Evolutionary conservation across 2,113 vertebrate genomes (phyloP).

Genomic region (Helogale parvula): DNA sequence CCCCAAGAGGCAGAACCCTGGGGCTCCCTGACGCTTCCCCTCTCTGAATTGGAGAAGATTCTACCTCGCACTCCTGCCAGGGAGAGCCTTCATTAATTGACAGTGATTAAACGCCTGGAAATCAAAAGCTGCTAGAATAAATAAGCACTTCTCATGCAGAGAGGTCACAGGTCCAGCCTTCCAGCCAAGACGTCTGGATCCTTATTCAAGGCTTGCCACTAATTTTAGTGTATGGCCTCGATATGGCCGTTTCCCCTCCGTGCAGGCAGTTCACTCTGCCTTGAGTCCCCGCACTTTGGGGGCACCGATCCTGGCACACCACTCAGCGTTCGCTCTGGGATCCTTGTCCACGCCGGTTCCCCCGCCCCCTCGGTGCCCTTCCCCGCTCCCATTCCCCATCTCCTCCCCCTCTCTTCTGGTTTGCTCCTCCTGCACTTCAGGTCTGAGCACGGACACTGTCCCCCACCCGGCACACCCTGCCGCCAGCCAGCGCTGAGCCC

Average conservation of each 20-base stretch:
- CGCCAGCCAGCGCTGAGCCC: neutral
- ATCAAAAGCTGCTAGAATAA: neutral
- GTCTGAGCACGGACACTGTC: neutral
- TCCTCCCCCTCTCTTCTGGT: neutral
- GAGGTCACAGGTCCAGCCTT: neutral
- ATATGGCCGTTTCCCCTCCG: neutral
- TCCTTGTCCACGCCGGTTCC: neutral
- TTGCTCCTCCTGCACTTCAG: neutral
- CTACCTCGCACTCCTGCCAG: neutral
- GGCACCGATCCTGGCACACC: neutral
- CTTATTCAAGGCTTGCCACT: neutral
- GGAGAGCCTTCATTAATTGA: neutral
- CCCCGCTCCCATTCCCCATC: rapidly evolving
- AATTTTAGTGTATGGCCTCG: neutral
- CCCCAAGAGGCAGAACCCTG: neutral
- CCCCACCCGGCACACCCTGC: neutral
- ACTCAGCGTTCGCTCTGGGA: rapidly evolving
- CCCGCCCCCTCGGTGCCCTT: neutral
- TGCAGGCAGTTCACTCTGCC: neutral
- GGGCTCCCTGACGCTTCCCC: rapidly evolving
- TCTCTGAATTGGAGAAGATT: neutral
- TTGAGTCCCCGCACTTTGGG: too few relatives aligned
- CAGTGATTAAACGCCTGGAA: neutral
- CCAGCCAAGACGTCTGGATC: neutral
- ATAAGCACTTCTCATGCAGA: neutral